Percentiles rank a stretch among this genome's conserved stretches.
Evolutionary conservation across 2,113 vertebrate genomes (phyloP).

Genomic region (Pangasianodon gigas): DNA sequence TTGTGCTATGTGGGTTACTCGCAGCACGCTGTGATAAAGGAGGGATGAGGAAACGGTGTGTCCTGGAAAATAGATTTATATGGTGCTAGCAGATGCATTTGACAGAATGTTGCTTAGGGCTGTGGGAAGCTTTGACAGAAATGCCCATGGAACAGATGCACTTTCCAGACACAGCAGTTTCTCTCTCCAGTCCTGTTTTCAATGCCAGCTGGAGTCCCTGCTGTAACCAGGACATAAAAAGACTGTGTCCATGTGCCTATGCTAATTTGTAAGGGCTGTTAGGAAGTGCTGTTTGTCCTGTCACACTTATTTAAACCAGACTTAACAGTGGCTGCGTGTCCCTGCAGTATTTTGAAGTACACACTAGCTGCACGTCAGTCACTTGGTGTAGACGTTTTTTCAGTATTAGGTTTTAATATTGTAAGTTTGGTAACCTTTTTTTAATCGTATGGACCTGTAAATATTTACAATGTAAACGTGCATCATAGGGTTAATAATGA

Average conservation of each 20-base stretch:
- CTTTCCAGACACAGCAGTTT: constrained; percentile 16
- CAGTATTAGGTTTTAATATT: constrained; percentile 3
- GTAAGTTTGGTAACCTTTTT: neutral
- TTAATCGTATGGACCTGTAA: neutral
- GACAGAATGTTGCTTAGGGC: neutral
- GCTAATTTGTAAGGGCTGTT: constrained; percentile 12
- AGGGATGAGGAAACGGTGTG: neutral
- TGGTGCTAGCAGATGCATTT: neutral
- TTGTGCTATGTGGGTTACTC: neutral
- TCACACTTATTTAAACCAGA: constrained; percentile 12
- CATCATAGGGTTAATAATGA: neutral
- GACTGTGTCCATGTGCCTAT: constrained; percentile 39
- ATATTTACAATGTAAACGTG: neutral
- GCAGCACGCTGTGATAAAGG: neutral
- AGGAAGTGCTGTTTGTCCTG: neutral
- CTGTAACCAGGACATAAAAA: constrained; percentile 30
- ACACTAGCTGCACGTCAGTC: constrained; percentile 9
- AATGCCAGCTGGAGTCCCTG: constrained; percentile 28
- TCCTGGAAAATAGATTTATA: neutral
- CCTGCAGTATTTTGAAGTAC: constrained; percentile 14
- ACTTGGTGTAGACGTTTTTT: constrained; percentile 17
- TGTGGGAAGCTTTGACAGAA: neutral
- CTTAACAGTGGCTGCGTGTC: neutral
- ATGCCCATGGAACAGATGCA: constrained; percentile 27
- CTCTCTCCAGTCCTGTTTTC: constrained; percentile 11